Conservation (phyloP, 2,888 invertebrate species). For the Apodemia zela region DNA sequence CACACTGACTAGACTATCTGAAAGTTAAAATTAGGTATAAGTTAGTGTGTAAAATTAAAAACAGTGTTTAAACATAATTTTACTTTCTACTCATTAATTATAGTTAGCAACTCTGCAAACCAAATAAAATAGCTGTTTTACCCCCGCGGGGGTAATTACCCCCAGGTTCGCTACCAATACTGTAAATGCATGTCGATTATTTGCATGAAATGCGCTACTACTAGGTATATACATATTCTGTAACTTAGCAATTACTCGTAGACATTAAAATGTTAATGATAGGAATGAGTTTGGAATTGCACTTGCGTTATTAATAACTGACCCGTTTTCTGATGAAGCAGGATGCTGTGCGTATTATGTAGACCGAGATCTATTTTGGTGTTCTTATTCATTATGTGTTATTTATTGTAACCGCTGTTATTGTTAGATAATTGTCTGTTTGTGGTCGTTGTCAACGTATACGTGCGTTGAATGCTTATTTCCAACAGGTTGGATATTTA, state of each 20-base stretch:
- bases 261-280: background rate
- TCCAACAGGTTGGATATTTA: background rate
- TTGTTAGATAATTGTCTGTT: slow-evolving; percentile 31
- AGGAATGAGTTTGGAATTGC: slow-evolving; percentile 22
- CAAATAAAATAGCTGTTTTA: too few species aligned
- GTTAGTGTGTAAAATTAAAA: too few species aligned
- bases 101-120: too few species aligned
- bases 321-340: slow-evolving; percentile 49
- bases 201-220: too few species aligned
- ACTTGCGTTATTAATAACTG: slow-evolving; percentile 47
- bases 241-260: background rate
- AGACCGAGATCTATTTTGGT: slow-evolving; percentile 32
- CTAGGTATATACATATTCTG: too few species aligned
- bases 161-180: too few species aligned
- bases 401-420: slow-evolving; percentile 30
- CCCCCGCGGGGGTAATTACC: too few species aligned
- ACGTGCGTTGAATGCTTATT: background rate
- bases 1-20: too few species aligned
- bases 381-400: slow-evolving; percentile 32
- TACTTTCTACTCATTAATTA: too few species aligned
- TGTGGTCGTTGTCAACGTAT: slow-evolving; percentile 23
- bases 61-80: too few species aligned
- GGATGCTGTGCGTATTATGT: slow-evolving; percentile 42
- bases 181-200: too few species aligned
- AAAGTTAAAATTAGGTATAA: too few species aligned